These are phyloP conservation scores for Melanotaenia duboulayi DNA, from an alignment of 2,113 vertebrate genomes.

Conservation along the genomic window DNA sequence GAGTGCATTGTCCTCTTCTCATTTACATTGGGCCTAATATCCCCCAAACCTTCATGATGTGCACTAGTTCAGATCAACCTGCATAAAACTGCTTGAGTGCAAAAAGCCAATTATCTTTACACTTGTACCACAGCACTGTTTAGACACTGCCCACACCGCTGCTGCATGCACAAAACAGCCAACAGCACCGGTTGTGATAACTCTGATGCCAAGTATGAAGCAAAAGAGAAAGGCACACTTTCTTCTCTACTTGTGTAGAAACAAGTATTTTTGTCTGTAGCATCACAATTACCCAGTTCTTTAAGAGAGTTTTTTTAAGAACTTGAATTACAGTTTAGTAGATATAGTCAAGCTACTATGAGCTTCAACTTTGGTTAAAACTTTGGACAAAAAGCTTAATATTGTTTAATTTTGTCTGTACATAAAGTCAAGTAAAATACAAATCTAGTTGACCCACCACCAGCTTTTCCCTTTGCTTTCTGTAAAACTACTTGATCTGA, in stretches of 20 bases:
- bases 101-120: slow-evolving; percentile 79
- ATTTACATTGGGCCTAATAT: slow-evolving; percentile 73
- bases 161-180: slow-evolving; percentile 27
- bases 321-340: no score
- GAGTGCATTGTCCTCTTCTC: slow-evolving; percentile 62
- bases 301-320: no score
- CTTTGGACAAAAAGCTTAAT: background rate
- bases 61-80: slow-evolving; percentile 69
- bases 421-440: background rate
- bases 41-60: slow-evolving; percentile 68
- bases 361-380: no score
- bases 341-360: no score
- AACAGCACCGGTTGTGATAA: slow-evolving; percentile 35
- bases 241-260: background rate
- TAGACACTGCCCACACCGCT: slow-evolving; percentile 33
- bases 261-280: no score
- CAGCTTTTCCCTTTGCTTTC: background rate
- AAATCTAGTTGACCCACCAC: background rate
- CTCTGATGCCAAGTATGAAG: slow-evolving; percentile 19
- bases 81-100: slow-evolving; percentile 67
- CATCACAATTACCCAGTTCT: no score
- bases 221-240: background rate
- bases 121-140: slow-evolving; percentile 42
- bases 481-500: slow-evolving; percentile 16
- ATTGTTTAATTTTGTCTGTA: background rate